Conservation (phyloP, 2,888 invertebrate genomes). For the Digitonthophagus gazella region DNA sequence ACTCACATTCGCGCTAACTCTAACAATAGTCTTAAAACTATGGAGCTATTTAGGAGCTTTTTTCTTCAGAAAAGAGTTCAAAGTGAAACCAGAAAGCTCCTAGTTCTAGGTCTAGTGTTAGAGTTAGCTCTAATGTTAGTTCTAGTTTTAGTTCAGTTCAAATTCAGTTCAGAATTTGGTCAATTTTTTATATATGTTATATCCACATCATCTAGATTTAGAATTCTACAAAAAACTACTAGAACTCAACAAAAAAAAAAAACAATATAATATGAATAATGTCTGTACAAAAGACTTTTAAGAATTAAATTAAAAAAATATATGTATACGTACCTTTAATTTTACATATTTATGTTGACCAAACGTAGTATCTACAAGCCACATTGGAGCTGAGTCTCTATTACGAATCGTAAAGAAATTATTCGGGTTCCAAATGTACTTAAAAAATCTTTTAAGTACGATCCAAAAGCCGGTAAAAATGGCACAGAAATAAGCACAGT, state of each 20-base stretch:
- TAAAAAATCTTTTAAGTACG: constrained; percentile 51
- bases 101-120: too few relatives aligned
- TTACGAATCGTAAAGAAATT: constrained; percentile 48
- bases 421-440: constrained; percentile 55
- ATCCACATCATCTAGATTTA: neutral
- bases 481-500: constrained; percentile 54
- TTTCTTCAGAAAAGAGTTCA: too few relatives aligned
- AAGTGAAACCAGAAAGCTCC: too few relatives aligned
- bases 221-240: neutral
- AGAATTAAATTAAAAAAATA: neutral
- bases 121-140: too few relatives aligned
- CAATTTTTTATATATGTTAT: neutral
- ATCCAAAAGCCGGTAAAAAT: constrained; percentile 56
- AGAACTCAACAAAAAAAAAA: neutral
- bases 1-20: too few relatives aligned
- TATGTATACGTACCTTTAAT: constrained; percentile 56
- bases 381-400: constrained; percentile 60
- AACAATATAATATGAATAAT: neutral
- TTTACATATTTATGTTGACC: constrained; percentile 65
- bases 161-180: neutral
- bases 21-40: too few relatives aligned
- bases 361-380: constrained; percentile 58
- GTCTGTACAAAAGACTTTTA: too few relatives aligned
- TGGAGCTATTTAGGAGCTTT: too few relatives aligned
- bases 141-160: too few relatives aligned